Evolutionary conservation across 2,113 vertebrate species (phyloP).

Genomic region (Acinonyx jubatus): DNA sequence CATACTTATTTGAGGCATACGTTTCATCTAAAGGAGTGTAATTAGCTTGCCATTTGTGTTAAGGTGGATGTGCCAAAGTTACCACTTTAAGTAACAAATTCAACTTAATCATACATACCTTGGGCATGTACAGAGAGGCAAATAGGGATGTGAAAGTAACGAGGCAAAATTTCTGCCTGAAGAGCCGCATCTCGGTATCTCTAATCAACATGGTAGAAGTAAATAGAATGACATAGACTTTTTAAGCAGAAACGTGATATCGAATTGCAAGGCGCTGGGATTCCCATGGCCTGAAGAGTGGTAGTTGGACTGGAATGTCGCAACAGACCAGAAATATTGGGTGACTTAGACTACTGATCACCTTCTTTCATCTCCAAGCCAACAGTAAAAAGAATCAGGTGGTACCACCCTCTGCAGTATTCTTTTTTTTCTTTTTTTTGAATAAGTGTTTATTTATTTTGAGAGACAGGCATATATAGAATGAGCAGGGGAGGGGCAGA

Average conservation of each 20-base stretch:
- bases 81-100: not conserved
- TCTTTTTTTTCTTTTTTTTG: too few species aligned
- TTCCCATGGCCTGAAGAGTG: not conserved
- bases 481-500: too few species aligned
- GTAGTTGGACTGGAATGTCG: not conserved
- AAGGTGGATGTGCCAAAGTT: not conserved
- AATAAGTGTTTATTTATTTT: too few species aligned
- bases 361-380: not conserved
- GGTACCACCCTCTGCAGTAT: not conserved
- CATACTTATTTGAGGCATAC: not conserved
- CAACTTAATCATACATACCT: not conserved
- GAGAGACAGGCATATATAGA: too few species aligned
- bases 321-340: not conserved
- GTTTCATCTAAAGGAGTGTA: not conserved
- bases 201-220: not conserved
- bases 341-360: not conserved
- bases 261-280: not conserved
- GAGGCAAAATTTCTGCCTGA: not conserved
- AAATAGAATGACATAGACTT: not conserved
- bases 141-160: not conserved
- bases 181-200: not conserved
- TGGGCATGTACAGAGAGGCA: not conserved
- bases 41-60: not conserved
- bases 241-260: not conserved
- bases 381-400: not conserved